A percentile compares a stretch with the other conserved stretches of the same genome.
Conservation (phyloP, 2,113 vertebrate genomes). For the Accipiter virgatus region DNA sequence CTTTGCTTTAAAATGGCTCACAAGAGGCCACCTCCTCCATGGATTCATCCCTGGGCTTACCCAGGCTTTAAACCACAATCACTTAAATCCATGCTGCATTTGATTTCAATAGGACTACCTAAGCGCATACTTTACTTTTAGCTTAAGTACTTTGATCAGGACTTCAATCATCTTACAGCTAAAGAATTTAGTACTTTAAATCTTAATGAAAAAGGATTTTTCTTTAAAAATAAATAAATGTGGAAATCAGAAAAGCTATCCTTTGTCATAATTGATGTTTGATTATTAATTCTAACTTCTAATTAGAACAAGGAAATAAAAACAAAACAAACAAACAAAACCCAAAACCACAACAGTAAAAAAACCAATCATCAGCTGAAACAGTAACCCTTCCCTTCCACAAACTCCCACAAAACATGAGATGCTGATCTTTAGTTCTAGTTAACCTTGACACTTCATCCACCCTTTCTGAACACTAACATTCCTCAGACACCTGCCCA, state of each 20-base stretch:
- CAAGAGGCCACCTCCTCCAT: not conserved
- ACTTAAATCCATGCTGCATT: conserved; percentile 38
- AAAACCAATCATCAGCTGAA: not conserved
- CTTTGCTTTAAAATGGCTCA: not conserved
- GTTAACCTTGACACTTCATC: not conserved
- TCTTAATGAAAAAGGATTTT: conserved; percentile 33
- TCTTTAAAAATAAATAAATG: not conserved
- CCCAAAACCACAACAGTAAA: not conserved
- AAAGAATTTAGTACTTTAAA: conserved; percentile 42
- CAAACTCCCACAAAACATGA: not conserved
- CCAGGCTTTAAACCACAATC: conserved; percentile 38
- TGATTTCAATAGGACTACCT: conserved; percentile 41
- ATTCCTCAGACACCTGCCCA: not conserved
- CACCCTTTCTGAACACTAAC: not conserved
- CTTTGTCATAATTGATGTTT: not conserved
- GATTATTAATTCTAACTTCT: conserved; percentile 13
- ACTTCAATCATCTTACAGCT: conserved; percentile 45
- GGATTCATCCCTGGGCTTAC: not conserved
- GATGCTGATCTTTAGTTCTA: not conserved
- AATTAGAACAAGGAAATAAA: not conserved
- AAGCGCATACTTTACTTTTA: not conserved
- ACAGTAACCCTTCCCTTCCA: not conserved
- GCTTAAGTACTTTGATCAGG: conserved; percentile 56
- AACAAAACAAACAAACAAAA: not conserved
- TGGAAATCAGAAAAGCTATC: conserved; percentile 2